These are phyloP conservation scores for Empidonax alnorum DNA, from an alignment of 2,113 vertebrate species.

Conservation along the genomic window DNA sequence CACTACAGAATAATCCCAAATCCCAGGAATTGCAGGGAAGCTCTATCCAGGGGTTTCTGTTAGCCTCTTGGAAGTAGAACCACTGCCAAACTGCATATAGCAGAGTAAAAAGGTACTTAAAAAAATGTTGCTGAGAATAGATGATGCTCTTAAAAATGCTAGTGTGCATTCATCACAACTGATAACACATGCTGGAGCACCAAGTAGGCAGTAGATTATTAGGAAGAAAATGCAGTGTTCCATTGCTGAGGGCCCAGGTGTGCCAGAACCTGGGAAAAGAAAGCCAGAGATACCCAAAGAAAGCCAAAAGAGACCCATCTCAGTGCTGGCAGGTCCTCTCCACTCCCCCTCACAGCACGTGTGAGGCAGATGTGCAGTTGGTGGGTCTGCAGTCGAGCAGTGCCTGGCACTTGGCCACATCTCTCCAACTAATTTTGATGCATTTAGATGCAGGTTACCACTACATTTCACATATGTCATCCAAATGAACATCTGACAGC, in stretches of 20 bases:
- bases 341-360: neutral
- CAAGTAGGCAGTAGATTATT: rapidly evolving
- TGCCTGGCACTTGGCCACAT: rapidly evolving
- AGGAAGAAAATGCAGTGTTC: rapidly evolving
- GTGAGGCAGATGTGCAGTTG: neutral
- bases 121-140: neutral
- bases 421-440: neutral
- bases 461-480: neutral
- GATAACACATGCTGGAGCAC: neutral
- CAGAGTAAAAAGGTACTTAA: neutral
- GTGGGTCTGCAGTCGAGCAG: neutral
- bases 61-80: neutral
- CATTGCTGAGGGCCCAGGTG: neutral
- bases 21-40: neutral
- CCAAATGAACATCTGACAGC: slow-evolving; percentile 15
- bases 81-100: neutral
- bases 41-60: neutral
- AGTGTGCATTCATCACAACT: rapidly evolving
- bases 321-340: neutral
- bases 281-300: neutral
- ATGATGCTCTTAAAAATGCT: neutral
- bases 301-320: neutral
- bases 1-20: neutral
- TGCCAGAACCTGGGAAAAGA: neutral
- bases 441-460: neutral